Base-by-base conservation (phyloP, 2,797 vertebrate species). In the Premnoplex brunnescens region DNA sequence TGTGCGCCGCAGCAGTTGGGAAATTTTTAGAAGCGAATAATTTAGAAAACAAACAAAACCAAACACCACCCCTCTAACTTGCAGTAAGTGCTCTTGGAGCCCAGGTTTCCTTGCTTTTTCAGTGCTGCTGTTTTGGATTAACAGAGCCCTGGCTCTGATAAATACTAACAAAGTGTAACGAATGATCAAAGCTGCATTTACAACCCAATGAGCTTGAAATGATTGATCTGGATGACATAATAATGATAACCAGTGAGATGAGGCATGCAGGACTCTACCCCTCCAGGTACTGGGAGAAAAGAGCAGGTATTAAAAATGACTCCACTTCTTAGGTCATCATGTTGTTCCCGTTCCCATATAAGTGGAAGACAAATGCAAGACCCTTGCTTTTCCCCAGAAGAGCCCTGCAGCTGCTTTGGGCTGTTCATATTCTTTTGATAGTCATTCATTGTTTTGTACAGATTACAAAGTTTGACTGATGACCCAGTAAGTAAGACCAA, bases 161-260 rank as follows among this genome's bases (percentile, higher is more conserved):
- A 98, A 97, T 95, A 97, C 97, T 98, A 98, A 98, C 97, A 97
- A 98, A 98, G 97, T 98, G 97, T 97, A 98, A 97, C 98, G 96
- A 98, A 98, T 98, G 97, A 98, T 98, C 98, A 98, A 98, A 98
- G 98, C 68, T 14, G 85, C 88, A 95, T 98, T 98, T 98, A 97
- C 95, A 95, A 92, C 95, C 94, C 96, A 85, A 84, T 68, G 95
- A 97, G 95, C 90, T 95, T 93, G 96, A 97, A 96, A 93, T 97
- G 98, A 97, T 97, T 98, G 97, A 98, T 98, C 95, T 97, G 95
- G 97, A 96, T 98, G 98, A 98, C 97, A 97, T 98, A 98, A 98
- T 98, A 97, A 98, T 96, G 97, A 95, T 97, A 97, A 98, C 96
- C 97, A 98, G 98, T 89, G 97, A 97, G 97, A 95, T 68, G 90